Conservation (phyloP, 2,888 invertebrate genomes). For the Aricia artaxerxes region DNA sequence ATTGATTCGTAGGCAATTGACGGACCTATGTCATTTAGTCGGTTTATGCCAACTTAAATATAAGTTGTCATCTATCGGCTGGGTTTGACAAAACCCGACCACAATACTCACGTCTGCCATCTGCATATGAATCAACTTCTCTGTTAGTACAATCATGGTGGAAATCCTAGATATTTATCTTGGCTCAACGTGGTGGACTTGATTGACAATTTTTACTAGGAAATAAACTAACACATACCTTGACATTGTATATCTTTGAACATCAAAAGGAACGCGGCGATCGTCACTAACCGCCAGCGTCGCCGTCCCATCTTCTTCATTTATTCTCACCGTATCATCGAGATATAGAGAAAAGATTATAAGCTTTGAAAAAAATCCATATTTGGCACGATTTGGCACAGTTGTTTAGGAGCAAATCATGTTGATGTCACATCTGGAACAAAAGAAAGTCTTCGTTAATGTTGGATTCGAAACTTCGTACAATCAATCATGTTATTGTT, state of each 20-base stretch:
- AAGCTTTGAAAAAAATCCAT: conserved; percentile 37
- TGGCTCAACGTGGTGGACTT: too few species aligned
- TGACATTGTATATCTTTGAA: conserved; percentile 71
- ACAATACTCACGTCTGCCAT: too few species aligned
- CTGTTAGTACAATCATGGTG: too few species aligned
- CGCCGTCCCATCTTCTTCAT: conserved; percentile 68
- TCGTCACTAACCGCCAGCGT: conserved; percentile 71
- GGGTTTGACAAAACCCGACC: too few species aligned
- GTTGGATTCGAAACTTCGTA: not conserved
- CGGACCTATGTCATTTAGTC: too few species aligned
- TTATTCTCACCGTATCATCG: conserved; percentile 72
- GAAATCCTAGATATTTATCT: too few species aligned
- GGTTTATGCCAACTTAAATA: too few species aligned
- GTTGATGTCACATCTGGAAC: conserved; percentile 70
- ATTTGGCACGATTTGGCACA: conserved; percentile 40
- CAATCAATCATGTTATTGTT: not conserved
- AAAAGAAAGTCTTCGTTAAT: conserved; percentile 45
- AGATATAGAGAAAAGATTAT: conserved; percentile 42
- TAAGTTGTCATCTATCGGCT: too few species aligned
- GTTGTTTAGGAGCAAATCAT: conserved; percentile 55
- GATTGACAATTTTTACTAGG: too few species aligned
- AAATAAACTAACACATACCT: conserved; percentile 54
- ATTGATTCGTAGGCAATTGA: too few species aligned
- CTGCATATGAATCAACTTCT: too few species aligned
- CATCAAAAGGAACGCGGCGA: conserved; percentile 68